phyloP scores from a whole-genome alignment of 2,113 vertebrate genomes.

The Chlorodrepanis virens region DNA sequence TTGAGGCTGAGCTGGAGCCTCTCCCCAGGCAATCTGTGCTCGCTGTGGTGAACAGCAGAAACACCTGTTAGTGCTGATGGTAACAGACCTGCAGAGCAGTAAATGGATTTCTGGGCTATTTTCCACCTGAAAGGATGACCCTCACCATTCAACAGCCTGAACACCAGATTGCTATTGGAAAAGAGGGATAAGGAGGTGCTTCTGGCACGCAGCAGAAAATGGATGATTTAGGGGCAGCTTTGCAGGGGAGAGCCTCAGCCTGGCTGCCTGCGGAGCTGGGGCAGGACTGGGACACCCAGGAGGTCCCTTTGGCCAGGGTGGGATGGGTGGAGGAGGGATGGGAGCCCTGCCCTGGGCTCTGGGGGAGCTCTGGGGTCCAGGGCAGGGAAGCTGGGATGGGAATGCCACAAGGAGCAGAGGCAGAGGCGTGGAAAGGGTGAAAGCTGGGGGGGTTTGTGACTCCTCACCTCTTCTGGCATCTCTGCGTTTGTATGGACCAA shows the following conservation, averaged over 20 bases:
- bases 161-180: neutral
- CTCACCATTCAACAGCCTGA: neutral
- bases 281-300: fast-evolving
- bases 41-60: neutral
- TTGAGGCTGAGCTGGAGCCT: neutral
- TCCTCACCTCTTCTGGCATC: neutral
- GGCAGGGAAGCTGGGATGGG: neutral
- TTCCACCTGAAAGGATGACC: neutral
- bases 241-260: neutral
- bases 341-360: neutral
- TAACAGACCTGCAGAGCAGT: neutral
- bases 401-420: neutral
- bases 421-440: fast-evolving
- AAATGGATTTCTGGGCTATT: neutral
- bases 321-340: neutral
- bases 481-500: too few relatives aligned
- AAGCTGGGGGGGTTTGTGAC: fast-evolving
- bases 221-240: neutral
- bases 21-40: neutral
- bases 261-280: neutral
- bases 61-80: neutral
- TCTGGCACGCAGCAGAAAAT: neutral
- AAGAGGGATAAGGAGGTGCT: neutral
- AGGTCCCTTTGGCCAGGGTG: fast-evolving
- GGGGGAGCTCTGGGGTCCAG: neutral